Conservation (phyloP, 2,113 vertebrate genomes). For the Dryoscopus gambensis region DNA sequence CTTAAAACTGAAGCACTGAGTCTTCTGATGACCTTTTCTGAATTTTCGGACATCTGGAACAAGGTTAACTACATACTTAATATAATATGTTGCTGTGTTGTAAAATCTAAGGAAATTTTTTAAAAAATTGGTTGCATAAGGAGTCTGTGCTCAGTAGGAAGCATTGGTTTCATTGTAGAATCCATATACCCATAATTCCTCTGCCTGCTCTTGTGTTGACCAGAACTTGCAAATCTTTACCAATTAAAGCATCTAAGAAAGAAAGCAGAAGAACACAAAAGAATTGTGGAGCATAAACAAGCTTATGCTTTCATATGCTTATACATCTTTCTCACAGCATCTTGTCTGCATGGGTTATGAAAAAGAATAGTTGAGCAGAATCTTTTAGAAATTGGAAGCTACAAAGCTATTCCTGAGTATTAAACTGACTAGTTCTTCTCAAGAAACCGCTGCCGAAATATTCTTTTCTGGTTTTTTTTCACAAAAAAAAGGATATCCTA, state of each 20-base stretch:
- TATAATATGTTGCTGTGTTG: not conserved
- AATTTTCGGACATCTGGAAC: constrained; percentile 80
- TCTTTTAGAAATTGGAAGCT: not conserved
- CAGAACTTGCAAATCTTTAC: not conserved
- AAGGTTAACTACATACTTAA: constrained; percentile 65
- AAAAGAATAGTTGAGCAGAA: not conserved
- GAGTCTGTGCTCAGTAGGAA: not conserved
- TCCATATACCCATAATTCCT: not conserved
- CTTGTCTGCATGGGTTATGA: not conserved
- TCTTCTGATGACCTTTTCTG: constrained; percentile 68
- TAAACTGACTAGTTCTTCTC: not conserved
- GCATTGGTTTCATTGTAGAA: not conserved
- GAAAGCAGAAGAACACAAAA: not conserved
- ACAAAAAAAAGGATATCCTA: not conserved
- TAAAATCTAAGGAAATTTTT: not conserved
- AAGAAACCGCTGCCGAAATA: not conserved
- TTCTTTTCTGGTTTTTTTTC: not conserved
- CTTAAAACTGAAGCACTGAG: constrained; percentile 64
- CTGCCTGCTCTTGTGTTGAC: not conserved
- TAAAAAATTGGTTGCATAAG: not conserved
- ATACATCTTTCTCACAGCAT: not conserved
- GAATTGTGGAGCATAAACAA: not conserved
- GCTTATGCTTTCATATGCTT: not conserved
- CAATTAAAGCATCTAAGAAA: not conserved
- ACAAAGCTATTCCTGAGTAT: not conserved